Evolutionary conservation across 2,888 invertebrate genomes (phyloP).

Genomic region (Mimas tiliae): DNA sequence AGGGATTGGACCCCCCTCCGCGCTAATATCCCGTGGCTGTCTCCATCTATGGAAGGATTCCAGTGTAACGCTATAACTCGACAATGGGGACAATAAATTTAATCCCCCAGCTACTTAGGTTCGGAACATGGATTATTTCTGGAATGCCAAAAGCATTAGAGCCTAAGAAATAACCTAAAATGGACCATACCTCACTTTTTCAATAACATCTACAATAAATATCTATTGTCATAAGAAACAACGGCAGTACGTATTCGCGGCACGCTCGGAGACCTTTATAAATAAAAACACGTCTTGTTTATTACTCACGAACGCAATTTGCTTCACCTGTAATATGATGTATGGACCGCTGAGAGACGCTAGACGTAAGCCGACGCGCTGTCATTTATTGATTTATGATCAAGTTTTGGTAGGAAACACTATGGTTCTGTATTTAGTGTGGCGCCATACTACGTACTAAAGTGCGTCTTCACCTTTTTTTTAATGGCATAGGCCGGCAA

Average conservation of each 20-base stretch:
- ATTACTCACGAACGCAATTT: conserved; percentile 67
- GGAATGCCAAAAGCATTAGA: background rate
- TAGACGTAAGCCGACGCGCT: conserved; percentile 14
- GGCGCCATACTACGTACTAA: too few species aligned
- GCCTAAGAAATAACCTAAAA: background rate
- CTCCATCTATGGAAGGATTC: too few species aligned
- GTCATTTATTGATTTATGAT: conserved; percentile 12
- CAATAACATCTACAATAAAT: conserved; percentile 25
- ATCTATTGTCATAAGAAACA: conserved; percentile 15
- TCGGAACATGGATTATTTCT: too few species aligned
- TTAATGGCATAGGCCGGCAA: too few species aligned
- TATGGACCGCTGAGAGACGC: conserved; percentile 43
- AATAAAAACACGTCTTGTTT: conserved; percentile 69
- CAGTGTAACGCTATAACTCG: too few species aligned
- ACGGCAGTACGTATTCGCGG: conserved; percentile 45
- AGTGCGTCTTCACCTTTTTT: too few species aligned
- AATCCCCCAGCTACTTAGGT: too few species aligned
- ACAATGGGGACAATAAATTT: too few species aligned
- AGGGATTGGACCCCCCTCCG: too few species aligned
- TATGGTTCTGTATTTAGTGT: too few species aligned
- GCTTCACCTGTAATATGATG: conserved; percentile 76
- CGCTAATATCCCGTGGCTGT: too few species aligned
- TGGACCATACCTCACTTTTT: conserved; percentile 8
- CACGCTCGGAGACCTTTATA: conserved; percentile 60
- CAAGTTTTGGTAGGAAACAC: background rate